A percentile compares a stretch with the other conserved stretches of the same genome.
phyloP scores from a whole-genome alignment of 2,113 vertebrate species.

The Poeciliopsis prolifica region DNA sequence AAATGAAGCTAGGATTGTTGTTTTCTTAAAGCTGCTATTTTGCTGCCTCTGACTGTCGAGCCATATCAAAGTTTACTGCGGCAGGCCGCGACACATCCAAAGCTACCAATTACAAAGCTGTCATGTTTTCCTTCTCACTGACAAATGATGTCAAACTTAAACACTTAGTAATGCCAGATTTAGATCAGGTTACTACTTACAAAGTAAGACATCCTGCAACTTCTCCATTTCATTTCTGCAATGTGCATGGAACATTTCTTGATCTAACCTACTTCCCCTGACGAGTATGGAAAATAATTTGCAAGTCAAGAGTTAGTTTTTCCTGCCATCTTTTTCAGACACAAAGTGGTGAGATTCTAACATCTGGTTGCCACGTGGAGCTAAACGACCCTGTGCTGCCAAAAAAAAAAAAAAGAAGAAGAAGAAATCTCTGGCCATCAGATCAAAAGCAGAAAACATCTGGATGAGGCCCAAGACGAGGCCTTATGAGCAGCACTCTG shows the following conservation, averaged over 20 bases:
- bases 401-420: slow-evolving; percentile 24
- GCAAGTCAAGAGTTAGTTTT: not conserved
- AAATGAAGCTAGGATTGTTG: slow-evolving; percentile 34
- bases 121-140: slow-evolving; percentile 44
- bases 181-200: slow-evolving; percentile 41
- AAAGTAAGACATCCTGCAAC: slow-evolving; percentile 7
- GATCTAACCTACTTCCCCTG: slow-evolving; percentile 18
- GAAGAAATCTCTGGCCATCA: slow-evolving; percentile 15
- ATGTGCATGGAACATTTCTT: not conserved
- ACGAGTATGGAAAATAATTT: not conserved
- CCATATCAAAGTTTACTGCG: slow-evolving; percentile 36
- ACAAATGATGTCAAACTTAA: slow-evolving; percentile 32
- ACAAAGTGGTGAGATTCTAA: slow-evolving; percentile 12
- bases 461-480: slow-evolving; percentile 32
- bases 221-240: slow-evolving; percentile 49
- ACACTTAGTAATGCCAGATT: slow-evolving; percentile 27
- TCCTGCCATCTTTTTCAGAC: slow-evolving; percentile 21
- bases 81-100: slow-evolving; percentile 19
- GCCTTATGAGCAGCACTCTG: slow-evolving; percentile 41
- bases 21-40: slow-evolving; percentile 27
- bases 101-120: slow-evolving; percentile 43
- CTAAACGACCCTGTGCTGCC: not conserved
- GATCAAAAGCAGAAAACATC: slow-evolving; percentile 34
- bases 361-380: slow-evolving; percentile 63
- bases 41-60: slow-evolving; percentile 22